Conservation (phyloP, 1,140 invertebrate species). For the Brachionus paranguensis region DNA sequence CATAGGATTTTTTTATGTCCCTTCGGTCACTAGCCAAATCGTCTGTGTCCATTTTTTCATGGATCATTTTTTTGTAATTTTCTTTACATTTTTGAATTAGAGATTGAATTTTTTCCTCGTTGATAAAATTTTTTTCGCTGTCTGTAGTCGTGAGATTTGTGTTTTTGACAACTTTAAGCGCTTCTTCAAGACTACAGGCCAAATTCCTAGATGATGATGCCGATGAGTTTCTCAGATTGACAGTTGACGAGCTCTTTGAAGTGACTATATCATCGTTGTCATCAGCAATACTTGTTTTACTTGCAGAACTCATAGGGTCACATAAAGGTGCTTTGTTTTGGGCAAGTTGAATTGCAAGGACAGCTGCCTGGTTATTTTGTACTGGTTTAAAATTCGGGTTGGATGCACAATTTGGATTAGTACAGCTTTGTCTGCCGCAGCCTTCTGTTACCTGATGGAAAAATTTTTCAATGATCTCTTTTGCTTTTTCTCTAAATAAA, state of each 20-base stretch:
- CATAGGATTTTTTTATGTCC: constrained; percentile 40
- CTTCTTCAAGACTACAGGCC: not conserved
- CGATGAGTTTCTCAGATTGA: constrained; percentile 1
- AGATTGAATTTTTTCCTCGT: not conserved
- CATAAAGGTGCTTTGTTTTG: constrained; percentile 74
- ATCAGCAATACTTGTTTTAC: constrained; percentile 35
- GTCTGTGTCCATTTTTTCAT: constrained; percentile 8
- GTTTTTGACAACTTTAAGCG: not conserved
- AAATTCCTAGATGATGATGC: not conserved
- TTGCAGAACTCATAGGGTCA: constrained; percentile 68
- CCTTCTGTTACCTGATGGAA: constrained; percentile 84
- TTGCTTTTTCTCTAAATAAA: constrained; percentile 56
- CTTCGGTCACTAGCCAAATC: constrained; percentile 44
- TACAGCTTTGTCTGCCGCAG: constrained; percentile 75
- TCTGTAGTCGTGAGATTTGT: not conserved
- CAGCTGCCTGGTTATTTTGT: constrained; percentile 72
- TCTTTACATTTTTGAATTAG: constrained; percentile 19
- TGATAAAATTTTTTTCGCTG: not conserved
- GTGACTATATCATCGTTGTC: constrained; percentile 35
- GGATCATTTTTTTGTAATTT: not conserved
- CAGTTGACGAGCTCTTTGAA: constrained; percentile 25
- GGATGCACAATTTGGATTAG: constrained; percentile 78
- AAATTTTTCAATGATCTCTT: constrained; percentile 79
- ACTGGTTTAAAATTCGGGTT: constrained; percentile 56
- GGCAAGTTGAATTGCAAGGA: constrained; percentile 75